Conservation (phyloP, 2,797 vertebrate species). For the Acanthis flammea region DNA sequence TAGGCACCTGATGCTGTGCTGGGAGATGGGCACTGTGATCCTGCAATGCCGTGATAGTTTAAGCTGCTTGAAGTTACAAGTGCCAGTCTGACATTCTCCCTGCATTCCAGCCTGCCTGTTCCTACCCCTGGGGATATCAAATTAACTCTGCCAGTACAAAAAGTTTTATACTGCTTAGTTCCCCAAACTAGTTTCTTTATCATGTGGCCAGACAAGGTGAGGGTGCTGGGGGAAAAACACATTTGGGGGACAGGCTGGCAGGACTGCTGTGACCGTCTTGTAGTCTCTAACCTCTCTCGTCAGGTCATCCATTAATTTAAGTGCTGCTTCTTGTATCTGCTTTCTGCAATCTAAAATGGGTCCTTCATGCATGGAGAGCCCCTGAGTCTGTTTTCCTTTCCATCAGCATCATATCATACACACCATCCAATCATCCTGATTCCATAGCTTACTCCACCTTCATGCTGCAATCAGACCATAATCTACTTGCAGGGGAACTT, state of each 20-base stretch:
- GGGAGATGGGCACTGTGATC: background rate
- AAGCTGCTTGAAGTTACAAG: background rate
- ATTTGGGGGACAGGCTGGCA: background rate
- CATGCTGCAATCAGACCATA: fast-evolving
- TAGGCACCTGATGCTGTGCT: background rate
- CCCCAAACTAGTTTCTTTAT: background rate
- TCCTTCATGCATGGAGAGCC: background rate
- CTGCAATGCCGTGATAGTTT: fast-evolving
- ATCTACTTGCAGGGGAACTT: background rate
- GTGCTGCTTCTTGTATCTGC: background rate
- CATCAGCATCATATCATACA: background rate
- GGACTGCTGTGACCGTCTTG: fast-evolving
- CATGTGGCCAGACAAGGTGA: background rate
- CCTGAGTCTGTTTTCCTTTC: background rate
- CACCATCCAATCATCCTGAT: background rate
- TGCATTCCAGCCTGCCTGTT: background rate
- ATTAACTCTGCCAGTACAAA: background rate
- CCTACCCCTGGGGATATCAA: background rate
- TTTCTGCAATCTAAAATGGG: background rate
- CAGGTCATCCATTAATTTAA: background rate
- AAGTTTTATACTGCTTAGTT: background rate
- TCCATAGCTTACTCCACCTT: background rate
- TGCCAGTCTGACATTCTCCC: fast-evolving
- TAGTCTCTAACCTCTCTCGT: background rate
- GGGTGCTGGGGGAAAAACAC: fast-evolving